phyloP scores from a whole-genome alignment of 2,113 vertebrate genomes.

The Illadopsis cleaveri region DNA sequence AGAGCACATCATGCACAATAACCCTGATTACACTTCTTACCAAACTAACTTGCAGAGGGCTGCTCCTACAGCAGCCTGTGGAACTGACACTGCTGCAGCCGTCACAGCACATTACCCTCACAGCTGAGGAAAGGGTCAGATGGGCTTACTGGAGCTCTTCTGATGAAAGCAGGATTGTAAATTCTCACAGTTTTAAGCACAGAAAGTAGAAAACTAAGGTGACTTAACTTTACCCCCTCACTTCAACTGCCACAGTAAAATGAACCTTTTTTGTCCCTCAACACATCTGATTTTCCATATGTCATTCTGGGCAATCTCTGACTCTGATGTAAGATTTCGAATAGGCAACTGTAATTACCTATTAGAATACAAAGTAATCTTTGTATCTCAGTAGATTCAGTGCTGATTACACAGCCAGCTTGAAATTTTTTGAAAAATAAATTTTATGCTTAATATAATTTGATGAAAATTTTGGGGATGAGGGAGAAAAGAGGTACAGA shows the following conservation, averaged over 20 bases:
- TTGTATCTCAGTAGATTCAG: neutral
- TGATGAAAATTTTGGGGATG: neutral
- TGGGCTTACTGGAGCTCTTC: neutral
- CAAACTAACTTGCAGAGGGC: neutral
- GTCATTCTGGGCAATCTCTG: neutral
- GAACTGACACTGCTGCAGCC: fast-evolving
- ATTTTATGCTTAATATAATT: neutral
- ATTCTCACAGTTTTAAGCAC: neutral
- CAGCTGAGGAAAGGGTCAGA: neutral
- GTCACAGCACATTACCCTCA: neutral
- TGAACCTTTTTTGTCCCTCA: neutral
- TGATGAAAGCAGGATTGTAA: neutral
- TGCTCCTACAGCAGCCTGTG: neutral
- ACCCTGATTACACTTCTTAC: neutral
- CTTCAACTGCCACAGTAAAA: neutral
- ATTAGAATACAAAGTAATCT: neutral
- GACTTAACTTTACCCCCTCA: neutral
- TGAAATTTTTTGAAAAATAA: neutral
- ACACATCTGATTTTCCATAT: neutral
- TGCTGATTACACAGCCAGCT: neutral
- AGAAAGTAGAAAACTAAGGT: neutral
- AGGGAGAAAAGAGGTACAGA: neutral
- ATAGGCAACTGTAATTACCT: neutral
- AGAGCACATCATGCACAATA: neutral
- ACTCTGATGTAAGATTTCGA: neutral